Percentiles rank a stretch among this genome's conserved stretches.
These are phyloP conservation scores for Silurus meridionalis DNA, from an alignment of 2,113 vertebrate species.

Conservation along the genomic window DNA sequence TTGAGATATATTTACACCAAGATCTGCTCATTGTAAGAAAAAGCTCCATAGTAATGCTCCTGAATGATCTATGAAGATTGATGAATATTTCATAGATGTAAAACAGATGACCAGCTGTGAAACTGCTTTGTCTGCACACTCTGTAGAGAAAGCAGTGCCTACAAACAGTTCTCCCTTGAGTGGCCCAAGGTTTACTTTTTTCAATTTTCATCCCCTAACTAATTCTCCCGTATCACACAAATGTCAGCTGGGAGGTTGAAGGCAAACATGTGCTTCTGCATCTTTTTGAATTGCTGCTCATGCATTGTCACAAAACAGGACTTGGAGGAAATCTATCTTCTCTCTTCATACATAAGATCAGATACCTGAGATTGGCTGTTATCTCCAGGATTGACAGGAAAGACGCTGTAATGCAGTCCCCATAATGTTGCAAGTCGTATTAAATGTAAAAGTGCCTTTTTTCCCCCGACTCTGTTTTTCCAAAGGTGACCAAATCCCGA, in stretches of 20 bases:
- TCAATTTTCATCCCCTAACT: background rate
- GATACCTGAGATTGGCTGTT: background rate
- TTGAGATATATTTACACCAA: background rate
- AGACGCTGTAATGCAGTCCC: background rate
- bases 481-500: too few species aligned
- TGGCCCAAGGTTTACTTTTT: background rate
- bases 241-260: background rate
- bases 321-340: background rate
- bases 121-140: background rate
- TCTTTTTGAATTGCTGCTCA: background rate
- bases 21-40: background rate
- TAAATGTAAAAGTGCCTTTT: background rate
- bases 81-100: background rate
- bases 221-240: background rate
- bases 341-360: background rate
- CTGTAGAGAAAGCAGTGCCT: background rate
- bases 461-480: too few species aligned
- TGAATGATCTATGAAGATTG: background rate
- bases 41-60: background rate
- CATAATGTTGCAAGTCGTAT: background rate
- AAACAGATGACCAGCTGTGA: background rate
- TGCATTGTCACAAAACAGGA: background rate
- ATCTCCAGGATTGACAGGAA: background rate
- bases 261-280: background rate
- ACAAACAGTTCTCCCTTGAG: background rate